phyloP scores from a whole-genome alignment of 2,797 vertebrate genomes.

The Clarias pachynema region DNA sequence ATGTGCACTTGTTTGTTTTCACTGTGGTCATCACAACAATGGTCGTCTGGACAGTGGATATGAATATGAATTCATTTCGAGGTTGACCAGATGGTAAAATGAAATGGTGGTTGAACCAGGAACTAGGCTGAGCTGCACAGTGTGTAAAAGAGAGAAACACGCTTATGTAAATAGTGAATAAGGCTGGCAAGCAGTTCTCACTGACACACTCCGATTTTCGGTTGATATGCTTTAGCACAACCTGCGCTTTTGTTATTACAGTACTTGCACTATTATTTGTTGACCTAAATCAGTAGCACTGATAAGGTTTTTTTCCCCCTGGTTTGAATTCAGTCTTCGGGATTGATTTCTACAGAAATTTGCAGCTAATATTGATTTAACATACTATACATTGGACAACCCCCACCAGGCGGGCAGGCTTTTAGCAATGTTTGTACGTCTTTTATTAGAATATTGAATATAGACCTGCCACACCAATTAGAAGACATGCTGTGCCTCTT shows the following conservation, averaged over 20 bases:
- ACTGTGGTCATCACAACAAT: constrained; percentile 39
- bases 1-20: constrained; percentile 52
- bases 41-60: constrained; percentile 33
- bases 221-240: constrained; percentile 5
- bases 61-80: constrained; percentile 42
- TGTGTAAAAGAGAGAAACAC: constrained; percentile 19
- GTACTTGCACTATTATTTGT: neutral
- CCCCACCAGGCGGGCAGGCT: neutral
- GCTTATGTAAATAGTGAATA: constrained; percentile 36
- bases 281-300: constrained; percentile 10
- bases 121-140: constrained; percentile 27
- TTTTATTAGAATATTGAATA: constrained; percentile 37
- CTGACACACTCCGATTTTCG: neutral
- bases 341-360: constrained; percentile 25
- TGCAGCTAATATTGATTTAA: constrained; percentile 38
- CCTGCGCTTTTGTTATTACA: neutral
- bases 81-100: constrained; percentile 48
- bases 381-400: constrained; percentile 1
- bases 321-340: neutral
- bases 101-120: constrained; percentile 49
- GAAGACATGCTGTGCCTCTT: constrained; percentile 17
- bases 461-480: constrained; percentile 3
- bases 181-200: neutral
- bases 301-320: neutral
- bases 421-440: constrained; percentile 27